These are phyloP conservation scores for Charina bottae DNA, from an alignment of 2,113 vertebrate genomes.

Conservation along the genomic window DNA sequence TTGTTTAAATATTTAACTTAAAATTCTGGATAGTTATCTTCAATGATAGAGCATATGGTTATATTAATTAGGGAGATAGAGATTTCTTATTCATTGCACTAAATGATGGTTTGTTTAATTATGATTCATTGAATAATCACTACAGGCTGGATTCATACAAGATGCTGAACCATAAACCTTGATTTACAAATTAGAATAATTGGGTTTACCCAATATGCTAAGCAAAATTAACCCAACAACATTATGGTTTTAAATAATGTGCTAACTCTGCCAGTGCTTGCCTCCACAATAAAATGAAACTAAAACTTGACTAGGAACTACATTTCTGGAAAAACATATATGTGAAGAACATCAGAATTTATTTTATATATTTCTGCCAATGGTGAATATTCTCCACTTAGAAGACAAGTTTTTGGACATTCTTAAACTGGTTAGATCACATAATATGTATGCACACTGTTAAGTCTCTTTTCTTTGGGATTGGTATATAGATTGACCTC, in stretches of 20 bases:
- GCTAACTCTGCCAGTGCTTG: not conserved
- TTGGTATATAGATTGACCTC: not conserved
- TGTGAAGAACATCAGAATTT: not conserved
- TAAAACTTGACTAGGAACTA: not conserved
- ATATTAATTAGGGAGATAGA: not conserved
- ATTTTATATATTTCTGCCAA: not conserved
- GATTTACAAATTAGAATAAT: not conserved
- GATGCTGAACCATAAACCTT: not conserved
- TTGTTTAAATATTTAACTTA: not conserved
- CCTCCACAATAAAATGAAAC: not conserved
- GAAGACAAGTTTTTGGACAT: not conserved
- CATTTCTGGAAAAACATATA: not conserved
- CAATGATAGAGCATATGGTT: not conserved
- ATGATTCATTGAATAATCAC: not conserved
- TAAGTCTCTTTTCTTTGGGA: not conserved
- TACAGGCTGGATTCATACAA: not conserved
- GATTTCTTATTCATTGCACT: not conserved
- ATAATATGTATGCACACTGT: not conserved
- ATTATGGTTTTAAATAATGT: not conserved
- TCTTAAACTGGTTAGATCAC: not conserved
- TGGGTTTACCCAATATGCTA: not conserved
- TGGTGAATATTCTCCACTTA: not conserved
- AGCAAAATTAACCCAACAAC: not conserved
- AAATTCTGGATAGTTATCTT: not conserved
- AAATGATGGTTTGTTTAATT: not conserved